Conservation (phyloP, 2,797 vertebrate genomes). For the Salmo trutta region DNA sequence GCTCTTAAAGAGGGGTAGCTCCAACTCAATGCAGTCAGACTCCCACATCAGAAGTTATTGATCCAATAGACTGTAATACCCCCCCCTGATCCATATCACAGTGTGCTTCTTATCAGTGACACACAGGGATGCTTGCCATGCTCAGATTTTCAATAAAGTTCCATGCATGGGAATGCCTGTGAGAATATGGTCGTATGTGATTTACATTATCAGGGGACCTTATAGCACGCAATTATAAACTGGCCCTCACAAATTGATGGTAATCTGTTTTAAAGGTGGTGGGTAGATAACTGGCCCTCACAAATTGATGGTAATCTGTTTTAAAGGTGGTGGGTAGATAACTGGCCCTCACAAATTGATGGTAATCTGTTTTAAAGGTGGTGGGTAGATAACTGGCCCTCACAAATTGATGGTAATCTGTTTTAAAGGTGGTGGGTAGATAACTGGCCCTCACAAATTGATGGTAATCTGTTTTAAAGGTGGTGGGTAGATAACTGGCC, state of each 20-base stretch:
- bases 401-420: too few relatives aligned
- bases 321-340: too few relatives aligned
- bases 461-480: too few relatives aligned
- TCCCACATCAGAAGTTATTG: constrained; percentile 73
- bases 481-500: too few relatives aligned
- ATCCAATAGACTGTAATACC: constrained; percentile 65
- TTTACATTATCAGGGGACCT: constrained; percentile 20
- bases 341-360: too few relatives aligned
- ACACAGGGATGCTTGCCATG: constrained; percentile 61
- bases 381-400: too few relatives aligned
- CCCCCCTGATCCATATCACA: constrained; percentile 74
- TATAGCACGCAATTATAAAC: constrained; percentile 14
- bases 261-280: not conserved
- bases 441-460: too few relatives aligned
- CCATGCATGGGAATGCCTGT: constrained; percentile 42
- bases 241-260: constrained; percentile 5
- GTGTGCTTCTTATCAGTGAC: constrained; percentile 74
- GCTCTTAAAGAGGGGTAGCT: constrained; percentile 57
- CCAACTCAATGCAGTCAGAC: constrained; percentile 49
- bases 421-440: too few relatives aligned
- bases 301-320: too few relatives aligned
- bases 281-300: not conserved
- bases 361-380: too few relatives aligned
- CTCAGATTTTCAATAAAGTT: constrained; percentile 46
- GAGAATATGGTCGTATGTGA: constrained; percentile 43